Evolutionary conservation across 2,888 invertebrate genomes (phyloP).

Genomic region (Dioctria rufipes): DNA sequence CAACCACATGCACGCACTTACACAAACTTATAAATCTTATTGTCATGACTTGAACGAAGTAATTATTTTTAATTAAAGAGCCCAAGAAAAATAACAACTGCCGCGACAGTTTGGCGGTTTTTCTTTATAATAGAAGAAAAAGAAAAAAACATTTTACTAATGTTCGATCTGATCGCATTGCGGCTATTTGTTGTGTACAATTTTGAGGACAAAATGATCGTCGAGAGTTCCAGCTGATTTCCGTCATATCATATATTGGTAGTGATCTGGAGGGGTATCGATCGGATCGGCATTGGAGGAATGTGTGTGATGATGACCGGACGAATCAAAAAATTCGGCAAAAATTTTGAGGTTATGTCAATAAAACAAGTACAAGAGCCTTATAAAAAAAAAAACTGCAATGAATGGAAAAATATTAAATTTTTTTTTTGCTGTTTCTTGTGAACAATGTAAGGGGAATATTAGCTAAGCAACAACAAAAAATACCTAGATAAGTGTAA

Average conservation of each 20-base stretch:
- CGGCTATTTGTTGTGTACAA: neutral
- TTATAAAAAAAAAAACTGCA: neutral
- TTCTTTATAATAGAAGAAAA: neutral
- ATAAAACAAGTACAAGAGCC: neutral
- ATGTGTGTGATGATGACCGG: neutral
- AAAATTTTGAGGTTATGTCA: slow-evolving; percentile 33
- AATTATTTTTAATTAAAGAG: slow-evolving; percentile 45
- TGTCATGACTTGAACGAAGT: slow-evolving; percentile 41
- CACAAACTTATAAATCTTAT: neutral
- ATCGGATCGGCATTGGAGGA: neutral
- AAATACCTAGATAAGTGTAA: too few species aligned
- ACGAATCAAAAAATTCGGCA: neutral
- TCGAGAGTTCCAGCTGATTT: slow-evolving; percentile 14
- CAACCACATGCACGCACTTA: too few species aligned
- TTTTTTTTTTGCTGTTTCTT: too few species aligned
- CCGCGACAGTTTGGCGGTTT: neutral
- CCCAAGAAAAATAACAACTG: slow-evolving; percentile 18
- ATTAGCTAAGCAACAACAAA: too few species aligned
- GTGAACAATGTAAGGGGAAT: too few species aligned
- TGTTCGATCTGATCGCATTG: slow-evolving; percentile 20
- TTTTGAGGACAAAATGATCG: neutral
- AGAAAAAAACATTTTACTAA: slow-evolving; percentile 6
- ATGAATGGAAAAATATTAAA: neutral
- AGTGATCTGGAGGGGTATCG: neutral
- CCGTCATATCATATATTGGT: neutral